phyloP scores from a whole-genome alignment of 2,888 invertebrate genomes.

The Sycophila texana region DNA sequence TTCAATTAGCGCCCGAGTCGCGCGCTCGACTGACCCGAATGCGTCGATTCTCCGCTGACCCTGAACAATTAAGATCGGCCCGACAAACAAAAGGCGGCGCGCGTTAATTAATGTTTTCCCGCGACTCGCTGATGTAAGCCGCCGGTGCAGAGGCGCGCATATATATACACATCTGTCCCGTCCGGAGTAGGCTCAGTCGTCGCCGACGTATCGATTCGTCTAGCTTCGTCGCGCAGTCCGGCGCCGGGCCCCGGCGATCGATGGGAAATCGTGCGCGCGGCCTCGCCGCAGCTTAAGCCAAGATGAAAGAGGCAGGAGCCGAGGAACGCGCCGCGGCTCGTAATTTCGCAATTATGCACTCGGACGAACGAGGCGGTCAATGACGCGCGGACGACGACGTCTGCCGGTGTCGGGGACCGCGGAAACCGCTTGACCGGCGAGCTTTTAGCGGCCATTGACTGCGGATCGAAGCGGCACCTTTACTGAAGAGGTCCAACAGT shows the following conservation, averaged over 20 bases:
- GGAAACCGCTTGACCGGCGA: background rate
- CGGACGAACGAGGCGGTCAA: constrained; percentile 45
- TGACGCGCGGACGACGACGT: constrained; percentile 18
- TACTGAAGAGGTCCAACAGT: no score
- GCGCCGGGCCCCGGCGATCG: background rate
- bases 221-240: background rate
- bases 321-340: constrained; percentile 11
- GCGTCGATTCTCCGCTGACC: constrained; percentile 12
- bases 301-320: background rate
- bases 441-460: background rate
- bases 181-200: background rate
- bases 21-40: constrained; percentile 8
- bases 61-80: constrained; percentile 49
- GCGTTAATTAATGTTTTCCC: constrained; percentile 48
- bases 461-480: no score
- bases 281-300: background rate
- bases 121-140: constrained; percentile 8
- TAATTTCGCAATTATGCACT: constrained; percentile 53
- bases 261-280: background rate
- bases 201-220: background rate
- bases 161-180: constrained; percentile 20
- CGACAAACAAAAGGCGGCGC: constrained; percentile 31
- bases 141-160: background rate
- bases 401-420: constrained; percentile 1
- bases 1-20: constrained; percentile 37